A percentile compares a stretch with the other conserved stretches of the same genome.
Conservation (phyloP, 2,113 vertebrate genomes). For the Emydocephalus ijimae region DNA sequence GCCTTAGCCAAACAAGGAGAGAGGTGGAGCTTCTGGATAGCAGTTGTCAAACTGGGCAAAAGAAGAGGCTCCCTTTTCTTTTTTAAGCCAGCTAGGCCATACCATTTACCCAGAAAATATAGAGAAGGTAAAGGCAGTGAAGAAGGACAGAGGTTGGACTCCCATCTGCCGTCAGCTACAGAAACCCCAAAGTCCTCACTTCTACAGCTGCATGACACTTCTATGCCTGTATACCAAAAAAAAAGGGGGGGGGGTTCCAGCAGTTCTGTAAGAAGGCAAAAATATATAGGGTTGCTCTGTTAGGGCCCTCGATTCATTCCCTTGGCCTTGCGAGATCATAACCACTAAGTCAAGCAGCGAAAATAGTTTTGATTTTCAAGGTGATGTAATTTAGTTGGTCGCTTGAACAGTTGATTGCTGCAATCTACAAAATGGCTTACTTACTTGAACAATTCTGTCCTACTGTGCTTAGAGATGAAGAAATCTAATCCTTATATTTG, state of each 20-base stretch:
- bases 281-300: neutral
- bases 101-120: neutral
- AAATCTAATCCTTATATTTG: slow-evolving; percentile 26
- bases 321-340: slow-evolving; percentile 6
- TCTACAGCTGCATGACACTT: neutral
- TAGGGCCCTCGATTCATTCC: slow-evolving; percentile 3
- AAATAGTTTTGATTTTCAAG: slow-evolving; percentile 33
- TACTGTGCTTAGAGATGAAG: slow-evolving; percentile 42
- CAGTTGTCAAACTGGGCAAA: neutral
- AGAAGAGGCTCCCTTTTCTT: neutral
- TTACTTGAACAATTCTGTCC: slow-evolving; percentile 31
- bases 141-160: neutral
- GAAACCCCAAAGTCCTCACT: neutral
- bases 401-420: slow-evolving; percentile 28
- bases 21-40: neutral
- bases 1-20: neutral
- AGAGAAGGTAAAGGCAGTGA: neutral
- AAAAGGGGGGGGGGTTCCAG: neutral
- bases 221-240: neutral
- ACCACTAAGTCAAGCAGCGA: slow-evolving; percentile 27
- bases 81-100: neutral
- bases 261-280: neutral
- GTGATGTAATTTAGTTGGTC: neutral
- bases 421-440: neutral
- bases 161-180: neutral